Conservation (phyloP, 2,113 vertebrate species). For the Fukomys damarensis region DNA sequence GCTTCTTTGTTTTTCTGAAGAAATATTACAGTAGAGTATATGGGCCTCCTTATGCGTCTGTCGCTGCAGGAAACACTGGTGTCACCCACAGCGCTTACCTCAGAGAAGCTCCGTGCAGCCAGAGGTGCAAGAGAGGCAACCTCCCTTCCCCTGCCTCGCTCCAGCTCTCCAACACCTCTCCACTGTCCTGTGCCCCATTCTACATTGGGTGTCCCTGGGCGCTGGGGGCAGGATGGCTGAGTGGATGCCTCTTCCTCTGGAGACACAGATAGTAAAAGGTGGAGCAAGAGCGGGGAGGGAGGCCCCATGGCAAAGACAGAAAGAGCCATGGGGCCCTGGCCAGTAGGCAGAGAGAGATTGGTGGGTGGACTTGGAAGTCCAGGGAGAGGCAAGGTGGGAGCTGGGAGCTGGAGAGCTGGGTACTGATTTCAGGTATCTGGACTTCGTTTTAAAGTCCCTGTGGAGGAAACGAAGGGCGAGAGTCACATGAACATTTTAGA, state of each 20-base stretch:
- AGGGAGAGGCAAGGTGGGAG: neutral
- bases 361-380: neutral
- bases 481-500: neutral
- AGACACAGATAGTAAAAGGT: neutral
- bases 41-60: neutral
- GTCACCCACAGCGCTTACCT: accelerated
- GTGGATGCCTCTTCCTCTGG: neutral
- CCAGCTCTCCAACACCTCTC: neutral
- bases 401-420: neutral
- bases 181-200: neutral
- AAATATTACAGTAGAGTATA: neutral
- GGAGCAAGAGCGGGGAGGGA: neutral
- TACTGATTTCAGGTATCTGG: neutral
- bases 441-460: neutral
- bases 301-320: neutral
- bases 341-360: neutral
- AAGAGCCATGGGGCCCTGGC: neutral
- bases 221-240: neutral
- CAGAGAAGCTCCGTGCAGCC: neutral
- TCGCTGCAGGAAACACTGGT: neutral
- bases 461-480: neutral
- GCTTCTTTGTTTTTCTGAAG: neutral
- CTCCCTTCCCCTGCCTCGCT: neutral
- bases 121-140: accelerated
- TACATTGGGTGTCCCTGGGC: too few species aligned